Evolutionary conservation across 2,113 vertebrate species (phyloP).

Genomic region (Ammodramus savannarum): DNA sequence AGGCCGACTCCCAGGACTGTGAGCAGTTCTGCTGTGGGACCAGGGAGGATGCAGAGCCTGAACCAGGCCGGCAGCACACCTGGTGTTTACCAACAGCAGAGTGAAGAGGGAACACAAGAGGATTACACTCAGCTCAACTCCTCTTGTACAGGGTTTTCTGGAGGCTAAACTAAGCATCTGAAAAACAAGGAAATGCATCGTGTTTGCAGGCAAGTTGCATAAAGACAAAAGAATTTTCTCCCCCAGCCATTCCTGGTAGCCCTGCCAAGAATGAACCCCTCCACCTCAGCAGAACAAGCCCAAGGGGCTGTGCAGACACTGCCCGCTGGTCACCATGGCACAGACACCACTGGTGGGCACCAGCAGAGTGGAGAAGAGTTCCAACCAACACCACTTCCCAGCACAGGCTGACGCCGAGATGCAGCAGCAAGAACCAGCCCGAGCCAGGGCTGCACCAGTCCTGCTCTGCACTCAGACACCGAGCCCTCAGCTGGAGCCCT

Average conservation of each 20-base stretch:
- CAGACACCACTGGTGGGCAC: neutral
- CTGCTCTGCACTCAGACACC: neutral
- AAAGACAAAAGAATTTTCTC: neutral
- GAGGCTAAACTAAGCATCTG: neutral
- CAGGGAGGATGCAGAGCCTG: neutral
- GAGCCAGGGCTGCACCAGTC: rapidly evolving
- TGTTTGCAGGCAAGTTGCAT: neutral
- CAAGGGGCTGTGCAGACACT: neutral
- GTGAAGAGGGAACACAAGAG: neutral
- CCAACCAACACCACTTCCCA: neutral
- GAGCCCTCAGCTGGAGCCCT: neutral
- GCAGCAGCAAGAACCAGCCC: neutral
- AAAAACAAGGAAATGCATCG: neutral
- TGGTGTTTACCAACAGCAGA: neutral
- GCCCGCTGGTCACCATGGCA: neutral
- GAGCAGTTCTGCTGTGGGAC: neutral
- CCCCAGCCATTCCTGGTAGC: neutral
- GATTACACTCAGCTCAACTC: neutral
- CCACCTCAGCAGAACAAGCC: neutral
- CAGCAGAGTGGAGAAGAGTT: neutral
- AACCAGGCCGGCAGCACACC: neutral
- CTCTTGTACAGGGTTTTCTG: neutral
- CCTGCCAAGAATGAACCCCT: neutral
- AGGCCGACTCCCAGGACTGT: rapidly evolving
- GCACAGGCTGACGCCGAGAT: rapidly evolving